Evolutionary conservation across 2,888 invertebrate genomes (phyloP), one percentile per base, ranked within the genome.

Genomic region (Leucophenga maculata): DNA sequence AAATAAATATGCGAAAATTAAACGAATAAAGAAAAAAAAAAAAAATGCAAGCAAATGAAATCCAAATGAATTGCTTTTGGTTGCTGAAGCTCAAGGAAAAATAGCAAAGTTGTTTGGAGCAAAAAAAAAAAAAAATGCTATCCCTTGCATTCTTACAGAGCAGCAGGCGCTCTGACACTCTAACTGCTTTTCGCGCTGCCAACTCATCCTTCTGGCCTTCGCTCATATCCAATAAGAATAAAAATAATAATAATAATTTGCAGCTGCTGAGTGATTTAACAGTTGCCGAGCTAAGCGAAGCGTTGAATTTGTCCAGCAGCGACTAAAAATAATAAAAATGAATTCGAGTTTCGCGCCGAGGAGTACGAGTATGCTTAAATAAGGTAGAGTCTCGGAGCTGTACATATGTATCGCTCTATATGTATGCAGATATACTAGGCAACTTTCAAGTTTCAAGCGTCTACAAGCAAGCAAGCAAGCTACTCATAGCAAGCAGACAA

Each of bases 261-360:
- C 55, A 55, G 55, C 26, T 55, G 26, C 55, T 26, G 55, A 55
- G 55, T 55, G 55, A 55, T 55, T 26, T 55, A 55, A 55, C 55
- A 55, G 22, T 13, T 13, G 55, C 55, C 26, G 14, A 55, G 55
- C 55, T 55, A 13, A 55, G 55, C 55, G 26, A 50, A 18, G 39
- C 39, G 11, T 1, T 11, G 39, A 39, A 39, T 39, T 39, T 39
- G 39, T 39, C 39, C 11, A 39, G 39, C 39, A 39, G 39, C 11
- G 11, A 11, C 39, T 39, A 39, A 39, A 26, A 39, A 11, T 39
- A 39, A 11, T 39, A 39, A 39, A 39, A 39, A 39, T 39, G 11
- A 6, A 39, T 39, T 39, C 11, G 1, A 11, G 11, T 11, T 39
- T 39, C 39, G 8, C 8, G 39, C n/a, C n/a, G n/a, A n/a, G n/a